Base-by-base conservation (phyloP, 2,797 vertebrate species). In the Ctenosaura bakeri region DNA sequence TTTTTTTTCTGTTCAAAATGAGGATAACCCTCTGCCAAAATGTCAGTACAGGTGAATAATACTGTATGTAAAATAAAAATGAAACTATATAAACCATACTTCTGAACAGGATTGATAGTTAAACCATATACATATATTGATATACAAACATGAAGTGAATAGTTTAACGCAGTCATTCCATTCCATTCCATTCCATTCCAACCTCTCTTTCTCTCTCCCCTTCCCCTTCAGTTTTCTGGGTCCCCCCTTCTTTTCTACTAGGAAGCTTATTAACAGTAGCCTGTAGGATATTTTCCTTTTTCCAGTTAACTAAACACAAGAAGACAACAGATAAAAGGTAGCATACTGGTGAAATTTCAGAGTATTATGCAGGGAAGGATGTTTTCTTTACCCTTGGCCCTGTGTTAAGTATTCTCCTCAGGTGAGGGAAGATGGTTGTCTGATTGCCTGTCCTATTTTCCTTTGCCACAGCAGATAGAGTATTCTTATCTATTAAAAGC, bases 401-500 rank as follows among this genome's bases (percentile, higher is more conserved):
- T 95, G 85, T 56, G 90, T 95, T 96, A 97, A 94, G 87, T 89
- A 96, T 97, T 97, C 96, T n/a, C 78, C 90, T 97, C 96, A 96
- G 95, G 95, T 94, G 94, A 92, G 83, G 88, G 90, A 91, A 96
- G 92, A 94, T 54, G 89, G 82, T 86, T 95, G 92, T 94, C 93
- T 96, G 96, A 96, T 95, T 97, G 92, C 88, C 91, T 97, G 95
- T 83, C 91, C 94, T 97, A 92, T 96, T 97, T 97, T 97, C 95
- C 95, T 95, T 94, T 95, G 93, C 91, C 93, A 95, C 83, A 94
- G 81, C 87, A 96, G 95, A 96, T 89, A 96, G 94, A 91, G 93
- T 91, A 91, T 82, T 81, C 93, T 97, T 96, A 97, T 97, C 96
- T 97, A 96, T 95, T 97, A 95, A 96, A 97, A 96, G 94, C 93